Evolutionary conservation across 2,888 invertebrate species (phyloP).

Genomic region (Aphodius sticticus): DNA sequence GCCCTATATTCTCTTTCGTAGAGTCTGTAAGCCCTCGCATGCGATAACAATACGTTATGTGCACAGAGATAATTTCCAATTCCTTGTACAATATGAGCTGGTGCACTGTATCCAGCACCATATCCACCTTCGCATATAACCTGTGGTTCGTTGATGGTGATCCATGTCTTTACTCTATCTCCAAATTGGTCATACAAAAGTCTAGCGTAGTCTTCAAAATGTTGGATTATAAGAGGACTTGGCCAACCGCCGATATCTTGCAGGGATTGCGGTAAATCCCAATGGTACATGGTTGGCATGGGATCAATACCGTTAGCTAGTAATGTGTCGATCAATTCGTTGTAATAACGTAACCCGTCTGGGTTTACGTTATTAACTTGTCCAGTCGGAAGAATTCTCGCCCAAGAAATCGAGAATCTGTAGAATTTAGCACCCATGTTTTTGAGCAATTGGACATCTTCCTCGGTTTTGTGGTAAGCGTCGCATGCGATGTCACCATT

Average conservation of each 20-base stretch:
- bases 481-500: constrained; percentile 51
- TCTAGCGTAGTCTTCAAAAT: constrained; percentile 68
- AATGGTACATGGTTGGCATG: constrained; percentile 70
- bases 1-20: constrained; percentile 63
- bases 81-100: constrained; percentile 53
- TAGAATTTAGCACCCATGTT: constrained; percentile 58
- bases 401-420: constrained; percentile 69
- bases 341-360: constrained; percentile 70
- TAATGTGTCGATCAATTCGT: constrained; percentile 66
- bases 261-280: constrained; percentile 69
- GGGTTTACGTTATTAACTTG: constrained; percentile 65
- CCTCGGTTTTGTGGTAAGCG: constrained; percentile 48
- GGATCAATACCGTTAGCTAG: constrained; percentile 64
- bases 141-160: constrained; percentile 65
- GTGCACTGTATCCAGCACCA: constrained; percentile 55
- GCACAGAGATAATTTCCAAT: constrained; percentile 69
- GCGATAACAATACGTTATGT: constrained; percentile 70
- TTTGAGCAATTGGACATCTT: constrained; percentile 47
- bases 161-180: constrained; percentile 61
- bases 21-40: constrained; percentile 69
- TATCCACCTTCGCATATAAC: constrained; percentile 52
- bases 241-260: constrained; percentile 72
- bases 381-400: constrained; percentile 69
- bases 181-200: constrained; percentile 58
- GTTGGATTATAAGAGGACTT: constrained; percentile 64